Percentiles rank a stretch among this genome's conserved stretches.
Conservation (phyloP, 2,113 vertebrate species). For the Solea senegalensis region DNA sequence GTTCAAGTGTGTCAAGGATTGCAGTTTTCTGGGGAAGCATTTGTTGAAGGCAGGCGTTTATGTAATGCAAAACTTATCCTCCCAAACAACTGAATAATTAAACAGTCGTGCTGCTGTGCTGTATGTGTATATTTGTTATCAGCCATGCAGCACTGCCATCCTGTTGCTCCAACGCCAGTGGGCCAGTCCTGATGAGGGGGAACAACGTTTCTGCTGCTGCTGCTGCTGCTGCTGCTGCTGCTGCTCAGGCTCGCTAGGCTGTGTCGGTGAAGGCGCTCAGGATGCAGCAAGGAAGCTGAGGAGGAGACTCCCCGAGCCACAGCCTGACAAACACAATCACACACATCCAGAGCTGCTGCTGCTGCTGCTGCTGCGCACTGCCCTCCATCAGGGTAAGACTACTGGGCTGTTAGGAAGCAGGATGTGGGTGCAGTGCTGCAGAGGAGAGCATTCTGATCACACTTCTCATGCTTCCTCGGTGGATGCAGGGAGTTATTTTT, state of each 20-base stretch:
- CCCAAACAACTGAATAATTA: constrained; percentile 19
- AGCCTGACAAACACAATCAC: constrained; percentile 49
- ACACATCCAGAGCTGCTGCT: constrained; percentile 48
- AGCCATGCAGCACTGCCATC: constrained; percentile 60
- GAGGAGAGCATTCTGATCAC: constrained; percentile 45
- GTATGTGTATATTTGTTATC: constrained; percentile 7
- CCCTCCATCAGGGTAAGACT: constrained; percentile 69
- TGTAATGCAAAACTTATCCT: constrained; percentile 9
- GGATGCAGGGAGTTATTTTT: constrained; percentile 38
- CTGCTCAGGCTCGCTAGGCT: constrained; percentile 47
- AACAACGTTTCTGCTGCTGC: neutral
- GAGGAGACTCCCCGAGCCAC: constrained; percentile 59
- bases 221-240: constrained; percentile 14
- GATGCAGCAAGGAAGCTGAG: constrained; percentile 74
- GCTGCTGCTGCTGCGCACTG: constrained; percentile 65
- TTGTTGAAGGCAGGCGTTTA: constrained; percentile 13
- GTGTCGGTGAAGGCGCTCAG: constrained; percentile 52
- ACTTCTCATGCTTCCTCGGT: constrained; percentile 31
- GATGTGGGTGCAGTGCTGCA: constrained; percentile 50
- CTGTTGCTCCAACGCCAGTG: constrained; percentile 57
- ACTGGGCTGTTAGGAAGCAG: constrained; percentile 49
- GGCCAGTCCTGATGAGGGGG: constrained; percentile 50
- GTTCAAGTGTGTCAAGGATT: too few relatives aligned
- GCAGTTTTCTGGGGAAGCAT: neutral
- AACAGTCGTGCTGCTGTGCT: constrained; percentile 14